A percentile compares a stretch with the other conserved stretches of the same genome.
phyloP scores from a whole-genome alignment of 2,888 invertebrate species.

The Bellardia bayeri region DNA sequence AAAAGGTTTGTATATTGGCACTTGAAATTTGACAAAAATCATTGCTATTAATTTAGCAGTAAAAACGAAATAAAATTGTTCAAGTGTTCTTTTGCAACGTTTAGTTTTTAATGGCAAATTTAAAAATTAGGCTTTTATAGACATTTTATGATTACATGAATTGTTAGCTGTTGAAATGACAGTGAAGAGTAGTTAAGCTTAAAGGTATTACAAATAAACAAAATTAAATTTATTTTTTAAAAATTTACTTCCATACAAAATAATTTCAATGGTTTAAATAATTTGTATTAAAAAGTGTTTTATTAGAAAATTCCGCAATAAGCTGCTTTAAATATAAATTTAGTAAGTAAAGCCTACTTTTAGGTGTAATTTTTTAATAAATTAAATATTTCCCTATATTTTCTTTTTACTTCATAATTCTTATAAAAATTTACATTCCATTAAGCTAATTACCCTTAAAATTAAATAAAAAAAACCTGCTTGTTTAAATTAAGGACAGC shows the following conservation, averaged over 20 bases:
- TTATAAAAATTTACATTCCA: slow-evolving; percentile 56
- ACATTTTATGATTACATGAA: not conserved
- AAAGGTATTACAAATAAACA: too few species aligned
- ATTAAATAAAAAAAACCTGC: slow-evolving; percentile 1
- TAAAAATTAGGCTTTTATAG: not conserved
- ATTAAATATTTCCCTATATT: not conserved
- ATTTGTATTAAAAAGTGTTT: too few species aligned
- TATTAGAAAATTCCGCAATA: too few species aligned
- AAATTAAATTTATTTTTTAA: too few species aligned
- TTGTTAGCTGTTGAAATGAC: too few species aligned
- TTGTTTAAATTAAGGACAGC: not conserved
- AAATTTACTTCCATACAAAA: too few species aligned
- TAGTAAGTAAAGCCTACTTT: not conserved
- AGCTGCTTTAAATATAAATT: not conserved
- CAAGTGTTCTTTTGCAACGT: not conserved
- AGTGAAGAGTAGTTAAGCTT: too few species aligned
- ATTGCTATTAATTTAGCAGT: not conserved
- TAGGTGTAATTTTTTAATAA: slow-evolving; percentile 5
- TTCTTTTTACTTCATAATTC: slow-evolving; percentile 1
- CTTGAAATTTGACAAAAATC: not conserved
- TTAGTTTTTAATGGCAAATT: not conserved
- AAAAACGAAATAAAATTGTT: too few species aligned
- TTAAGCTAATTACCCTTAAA: slow-evolving; percentile 62
- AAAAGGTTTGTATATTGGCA: not conserved
- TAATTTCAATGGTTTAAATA: too few species aligned